phyloP scores from a whole-genome alignment of 2,888 invertebrate species.

The Drosophila rellima region DNA sequence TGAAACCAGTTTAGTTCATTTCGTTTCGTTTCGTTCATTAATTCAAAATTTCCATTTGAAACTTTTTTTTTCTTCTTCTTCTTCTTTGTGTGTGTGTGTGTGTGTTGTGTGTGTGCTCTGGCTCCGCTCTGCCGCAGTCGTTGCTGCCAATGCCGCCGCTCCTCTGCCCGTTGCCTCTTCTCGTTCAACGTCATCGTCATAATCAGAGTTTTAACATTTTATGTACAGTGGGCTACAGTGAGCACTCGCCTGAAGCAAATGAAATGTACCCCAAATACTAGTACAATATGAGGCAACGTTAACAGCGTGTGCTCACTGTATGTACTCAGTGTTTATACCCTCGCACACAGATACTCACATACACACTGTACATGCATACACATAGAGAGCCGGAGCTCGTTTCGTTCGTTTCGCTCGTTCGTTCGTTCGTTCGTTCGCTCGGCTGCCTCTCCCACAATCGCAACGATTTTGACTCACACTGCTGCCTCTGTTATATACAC shows the following conservation, averaged over 20 bases:
- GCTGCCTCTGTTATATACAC: constrained; percentile 81
- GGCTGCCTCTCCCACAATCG: constrained; percentile 75
- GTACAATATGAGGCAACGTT: constrained; percentile 8
- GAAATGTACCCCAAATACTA: constrained; percentile 7
- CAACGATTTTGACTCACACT: constrained; percentile 74
- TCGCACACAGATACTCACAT: constrained; percentile 51
- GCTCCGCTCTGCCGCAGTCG: constrained; percentile 61
- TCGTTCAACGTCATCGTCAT: constrained; percentile 71
- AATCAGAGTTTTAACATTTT: constrained; percentile 80
- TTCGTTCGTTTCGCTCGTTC: constrained; percentile 45
- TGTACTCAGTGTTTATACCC: constrained; percentile 59
- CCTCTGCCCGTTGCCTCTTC: constrained; percentile 43
- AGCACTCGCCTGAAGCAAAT: constrained; percentile 10
- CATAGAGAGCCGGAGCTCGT: constrained; percentile 63
- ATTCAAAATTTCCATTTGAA: constrained; percentile 85
- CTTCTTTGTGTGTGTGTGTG: constrained; percentile 29
- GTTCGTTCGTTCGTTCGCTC: constrained; percentile 52
- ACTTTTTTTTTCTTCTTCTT: constrained; percentile 70
- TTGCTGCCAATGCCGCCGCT: constrained; percentile 63
- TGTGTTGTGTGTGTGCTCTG: constrained; percentile 54
- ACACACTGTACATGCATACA: constrained; percentile 24
- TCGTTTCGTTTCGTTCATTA: constrained; percentile 84
- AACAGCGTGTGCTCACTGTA: constrained; percentile 49
- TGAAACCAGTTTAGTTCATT: constrained; percentile 83
- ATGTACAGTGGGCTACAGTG: constrained; percentile 72